phyloP scores from a whole-genome alignment of 2,113 vertebrate genomes.

The Butorides virescens region DNA sequence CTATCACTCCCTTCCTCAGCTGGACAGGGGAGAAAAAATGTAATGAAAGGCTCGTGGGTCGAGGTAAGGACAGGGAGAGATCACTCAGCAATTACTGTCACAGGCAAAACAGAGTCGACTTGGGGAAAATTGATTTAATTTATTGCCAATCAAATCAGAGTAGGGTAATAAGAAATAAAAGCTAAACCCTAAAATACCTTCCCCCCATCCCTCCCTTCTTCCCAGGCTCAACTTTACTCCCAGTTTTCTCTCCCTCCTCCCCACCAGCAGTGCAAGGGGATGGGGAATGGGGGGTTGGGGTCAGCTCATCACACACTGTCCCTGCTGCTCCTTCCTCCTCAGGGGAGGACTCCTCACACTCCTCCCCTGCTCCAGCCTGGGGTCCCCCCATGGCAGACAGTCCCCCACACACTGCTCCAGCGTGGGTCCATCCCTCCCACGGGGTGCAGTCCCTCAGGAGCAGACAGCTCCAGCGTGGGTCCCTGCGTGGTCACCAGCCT shows the following conservation, averaged over 20 bases:
- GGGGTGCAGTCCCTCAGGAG: too few relatives aligned
- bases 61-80: neutral
- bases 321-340: too few relatives aligned
- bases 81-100: neutral
- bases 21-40: neutral
- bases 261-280: rapidly evolving
- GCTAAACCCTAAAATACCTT: neutral
- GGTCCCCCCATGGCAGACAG: too few relatives aligned
- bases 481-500: too few relatives aligned
- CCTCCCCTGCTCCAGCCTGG: too few relatives aligned
- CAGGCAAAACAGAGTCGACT: neutral
- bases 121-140: neutral
- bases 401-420: too few relatives aligned
- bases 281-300: too few relatives aligned
- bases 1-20: neutral
- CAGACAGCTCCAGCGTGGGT: too few relatives aligned
- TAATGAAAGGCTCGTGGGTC: neutral
- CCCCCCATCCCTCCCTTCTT: neutral
- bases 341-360: too few relatives aligned
- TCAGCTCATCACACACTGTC: too few relatives aligned
- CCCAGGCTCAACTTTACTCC: neutral
- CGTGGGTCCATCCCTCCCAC: too few relatives aligned
- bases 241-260: too few relatives aligned
- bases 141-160: neutral
- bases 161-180: neutral